Base-by-base conservation (phyloP, 2,113 vertebrate genomes). In the Chaetodon auriga region DNA sequence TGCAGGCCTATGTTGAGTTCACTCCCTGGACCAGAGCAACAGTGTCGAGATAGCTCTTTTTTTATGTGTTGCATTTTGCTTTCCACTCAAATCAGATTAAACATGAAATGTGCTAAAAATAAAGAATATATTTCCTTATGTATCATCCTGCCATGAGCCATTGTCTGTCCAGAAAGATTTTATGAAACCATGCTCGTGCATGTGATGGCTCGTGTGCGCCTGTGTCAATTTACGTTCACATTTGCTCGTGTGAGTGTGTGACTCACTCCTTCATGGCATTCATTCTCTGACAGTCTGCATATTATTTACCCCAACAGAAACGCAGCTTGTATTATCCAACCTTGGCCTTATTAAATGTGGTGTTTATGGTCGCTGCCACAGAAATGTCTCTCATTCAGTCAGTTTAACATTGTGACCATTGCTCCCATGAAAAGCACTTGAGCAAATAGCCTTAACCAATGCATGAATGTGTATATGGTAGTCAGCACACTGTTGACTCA, bases 301-400 rank as follows among this genome's bases (percentile, higher is more conserved):
- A 64, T 74, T 85, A 75, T 85, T 85, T 69, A 83, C 49, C 55
- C 45, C 15, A 70, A 73, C 62, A 53, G 81, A 76, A 38, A 71
- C 68, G 68, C 11, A n/a, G 65, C 70, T 75, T 77, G 46, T 79
- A 48, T 87, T 87, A 83, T 84, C 23, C 13, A 57, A 53, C 57
- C 13, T 9, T 2, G n/a, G 53, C 75, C 63, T 75, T 66, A 43
- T 66, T 68, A 74, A 25, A 18, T 21, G 48, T 68, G 75, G 78
- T 76, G 72, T 65, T 78, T 78, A 41, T 43, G 46, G 62, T 65
- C 53, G 48, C 8, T 55, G 19, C 14, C 16, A 21, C 53, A 54
- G 48, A 76, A 60, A 86, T 66, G 14, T 82, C 25, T 57, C 14
- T 36, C 54, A 46, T 80, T 88, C 14, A 72, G 5, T 77, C 60